Base-by-base conservation (phyloP, 2,797 vertebrate species). In the Gymnoscopelus braueri region DNA sequence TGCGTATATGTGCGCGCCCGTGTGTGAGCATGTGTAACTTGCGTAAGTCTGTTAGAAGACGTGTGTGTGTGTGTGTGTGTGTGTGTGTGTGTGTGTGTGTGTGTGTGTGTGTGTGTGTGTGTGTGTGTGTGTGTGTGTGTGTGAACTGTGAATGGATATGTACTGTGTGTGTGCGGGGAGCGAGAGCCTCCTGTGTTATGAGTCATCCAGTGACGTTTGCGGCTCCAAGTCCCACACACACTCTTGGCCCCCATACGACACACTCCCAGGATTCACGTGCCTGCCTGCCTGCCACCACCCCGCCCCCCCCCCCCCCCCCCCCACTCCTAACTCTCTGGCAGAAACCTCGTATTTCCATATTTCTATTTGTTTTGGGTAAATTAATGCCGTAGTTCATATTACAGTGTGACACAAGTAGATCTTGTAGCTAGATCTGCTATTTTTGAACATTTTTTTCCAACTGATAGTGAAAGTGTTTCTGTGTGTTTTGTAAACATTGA, bases 181-280 rank as follows among this genome's bases (percentile, higher is more conserved):
- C 9, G 4, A 39, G 19, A 23, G 35, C 80, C 78, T 87, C 63
- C 77, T 80, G 75, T 60, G 19, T 64, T 12, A 75, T 91, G 91
- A 91, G 69, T 92, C 90, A 91, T 52, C 7, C 65, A 7, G 60
- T 86, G 88, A 88, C 77, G 78, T 67, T 61, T 47, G 32, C 71
- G 13, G 51, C 76, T 63, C 29, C 80, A 83, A 19, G 77, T 79
- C 75, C 71, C 71, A 51, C 75, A 61, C 57, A 86, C 90, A 89
- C 52, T 73, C 84, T 82, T 79, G 68, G 81, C 87, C 72, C 67
- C 53, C 68, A 79, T 90, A 87, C 85, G 80, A 85, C 91, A 89
- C 88, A 87, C 89, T 89, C 83, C 74, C 83, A 74, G 84, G 72
- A 76, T 87, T 92, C 90, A 91, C 85, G 82, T 94, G 88, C 79